These are phyloP conservation scores for Drosophila athabasca DNA, from an alignment of 1,140 invertebrate genomes.

Conservation along the genomic window DNA sequence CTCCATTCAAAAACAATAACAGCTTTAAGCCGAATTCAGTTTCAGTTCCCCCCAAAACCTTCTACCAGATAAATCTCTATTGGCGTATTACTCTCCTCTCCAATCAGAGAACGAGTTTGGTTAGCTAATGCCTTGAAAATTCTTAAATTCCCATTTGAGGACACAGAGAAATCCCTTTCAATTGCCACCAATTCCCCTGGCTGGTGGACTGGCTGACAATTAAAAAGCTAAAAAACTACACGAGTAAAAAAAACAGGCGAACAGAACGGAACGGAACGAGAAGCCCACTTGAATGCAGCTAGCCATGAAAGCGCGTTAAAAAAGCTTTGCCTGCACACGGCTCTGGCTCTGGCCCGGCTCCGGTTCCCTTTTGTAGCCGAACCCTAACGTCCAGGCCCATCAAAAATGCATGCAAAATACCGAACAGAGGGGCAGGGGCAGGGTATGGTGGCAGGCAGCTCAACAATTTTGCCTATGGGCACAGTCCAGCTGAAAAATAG, in stretches of 20 bases:
- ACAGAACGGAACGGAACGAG: not conserved
- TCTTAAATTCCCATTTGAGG: conserved; percentile 42
- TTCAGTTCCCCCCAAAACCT: too few species aligned
- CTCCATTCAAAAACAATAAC: too few species aligned
- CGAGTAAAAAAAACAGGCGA: conserved; percentile 3
- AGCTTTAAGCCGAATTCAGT: not conserved
- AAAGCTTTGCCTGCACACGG: conserved; percentile 58
- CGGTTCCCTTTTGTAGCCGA: conserved; percentile 21
- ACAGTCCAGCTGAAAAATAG: conserved; percentile 11
- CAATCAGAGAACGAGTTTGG: conserved; percentile 8
- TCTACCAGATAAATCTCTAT: too few species aligned
- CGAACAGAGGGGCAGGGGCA: not conserved
- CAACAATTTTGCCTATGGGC: conserved; percentile 37
- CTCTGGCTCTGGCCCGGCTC: not conserved
- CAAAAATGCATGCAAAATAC: conserved; percentile 56
- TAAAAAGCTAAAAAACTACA: conserved; percentile 44
- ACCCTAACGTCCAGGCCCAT: conserved; percentile 20
- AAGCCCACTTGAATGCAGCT: conserved; percentile 58
- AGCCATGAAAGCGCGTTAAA: conserved; percentile 68
- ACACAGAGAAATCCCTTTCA: conserved; percentile 57
- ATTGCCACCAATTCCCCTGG: conserved; percentile 41
- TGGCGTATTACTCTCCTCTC: too few species aligned
- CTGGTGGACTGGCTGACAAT: conserved; percentile 48
- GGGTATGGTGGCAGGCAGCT: conserved; percentile 30
- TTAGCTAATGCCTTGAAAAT: conserved; percentile 31